These are phyloP conservation scores for Helobdella robusta DNA, from an alignment of 2,888 invertebrate genomes.

Conservation along the genomic window DNA sequence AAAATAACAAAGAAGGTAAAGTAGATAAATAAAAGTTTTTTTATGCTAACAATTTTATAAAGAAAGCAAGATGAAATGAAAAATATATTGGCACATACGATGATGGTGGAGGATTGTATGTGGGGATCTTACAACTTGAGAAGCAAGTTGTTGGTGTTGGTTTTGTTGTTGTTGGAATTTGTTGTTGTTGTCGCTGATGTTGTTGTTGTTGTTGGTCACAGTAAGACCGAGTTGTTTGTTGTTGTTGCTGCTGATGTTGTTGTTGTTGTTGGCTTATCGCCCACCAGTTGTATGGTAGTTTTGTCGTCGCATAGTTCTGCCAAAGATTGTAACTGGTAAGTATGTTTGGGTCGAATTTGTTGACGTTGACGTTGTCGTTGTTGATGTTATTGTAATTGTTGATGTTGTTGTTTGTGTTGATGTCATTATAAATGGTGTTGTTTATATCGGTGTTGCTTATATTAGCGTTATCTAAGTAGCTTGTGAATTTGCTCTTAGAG, in stretches of 20 bases:
- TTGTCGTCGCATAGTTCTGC: conserved; percentile 2
- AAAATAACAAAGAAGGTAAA: too few species aligned
- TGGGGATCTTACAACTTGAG: not conserved
- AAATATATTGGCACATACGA: not conserved
- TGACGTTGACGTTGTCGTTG: not conserved
- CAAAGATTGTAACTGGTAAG: not conserved
- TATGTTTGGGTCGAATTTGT: not conserved
- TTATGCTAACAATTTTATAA: too few species aligned
- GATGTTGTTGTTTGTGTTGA: too few species aligned
- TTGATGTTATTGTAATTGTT: too few species aligned
- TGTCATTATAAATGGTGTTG: not conserved
- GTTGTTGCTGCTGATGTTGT: too few species aligned
- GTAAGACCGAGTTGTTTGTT: too few species aligned
- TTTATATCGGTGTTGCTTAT: not conserved
- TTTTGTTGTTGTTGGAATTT: too few species aligned
- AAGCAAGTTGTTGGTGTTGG: too few species aligned
- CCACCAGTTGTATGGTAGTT: conserved; percentile 11
- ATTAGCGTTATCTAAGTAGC: not conserved
- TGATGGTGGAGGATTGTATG: not conserved
- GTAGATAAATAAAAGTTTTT: too few species aligned
- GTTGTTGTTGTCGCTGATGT: too few species aligned
- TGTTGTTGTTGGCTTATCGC: conserved; percentile 2
- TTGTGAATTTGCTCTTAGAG: too few species aligned
- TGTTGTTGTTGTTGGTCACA: too few species aligned
- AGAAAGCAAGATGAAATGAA: not conserved